A percentile compares a stretch with the other conserved stretches of the same genome.
phyloP scores from a whole-genome alignment of 2,888 invertebrate genomes.

The Drosophila testacea region DNA sequence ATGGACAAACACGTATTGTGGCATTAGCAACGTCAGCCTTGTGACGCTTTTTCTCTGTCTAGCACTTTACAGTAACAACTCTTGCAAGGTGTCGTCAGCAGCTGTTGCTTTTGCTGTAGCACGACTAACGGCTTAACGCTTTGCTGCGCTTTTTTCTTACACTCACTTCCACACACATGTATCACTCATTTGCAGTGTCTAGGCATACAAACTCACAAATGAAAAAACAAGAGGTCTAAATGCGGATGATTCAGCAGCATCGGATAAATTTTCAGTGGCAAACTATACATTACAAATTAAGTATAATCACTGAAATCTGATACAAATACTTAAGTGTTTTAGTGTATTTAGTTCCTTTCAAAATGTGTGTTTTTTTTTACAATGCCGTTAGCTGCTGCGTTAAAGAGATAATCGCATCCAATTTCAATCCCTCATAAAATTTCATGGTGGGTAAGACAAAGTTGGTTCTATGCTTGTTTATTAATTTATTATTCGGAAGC shows the following conservation, averaged over 20 bases:
- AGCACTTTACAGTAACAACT: conserved; percentile 46
- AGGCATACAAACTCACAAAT: conserved; percentile 42
- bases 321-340: too few species aligned
- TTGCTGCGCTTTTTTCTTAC: conserved; percentile 53
- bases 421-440: too few species aligned
- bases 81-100: conserved; percentile 74
- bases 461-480: too few species aligned
- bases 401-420: too few species aligned
- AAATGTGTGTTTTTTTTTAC: too few species aligned
- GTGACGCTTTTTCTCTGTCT: conserved; percentile 35
- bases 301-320: not conserved
- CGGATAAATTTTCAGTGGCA: conserved; percentile 6
- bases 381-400: too few species aligned
- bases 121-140: conserved; percentile 70
- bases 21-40: conserved; percentile 67
- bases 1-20: conserved; percentile 39
- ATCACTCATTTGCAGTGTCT: conserved; percentile 65
- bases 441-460: too few species aligned
- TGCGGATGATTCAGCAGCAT: conserved; percentile 35
- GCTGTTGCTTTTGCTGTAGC: conserved; percentile 61
- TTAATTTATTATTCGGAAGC: too few species aligned
- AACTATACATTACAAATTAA: not conserved
- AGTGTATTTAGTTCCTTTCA: too few species aligned
- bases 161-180: conserved; percentile 29
- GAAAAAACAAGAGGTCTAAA: conserved; percentile 24